phyloP scores from a whole-genome alignment of 2,888 invertebrate species.

The Mythimna loreyi region DNA sequence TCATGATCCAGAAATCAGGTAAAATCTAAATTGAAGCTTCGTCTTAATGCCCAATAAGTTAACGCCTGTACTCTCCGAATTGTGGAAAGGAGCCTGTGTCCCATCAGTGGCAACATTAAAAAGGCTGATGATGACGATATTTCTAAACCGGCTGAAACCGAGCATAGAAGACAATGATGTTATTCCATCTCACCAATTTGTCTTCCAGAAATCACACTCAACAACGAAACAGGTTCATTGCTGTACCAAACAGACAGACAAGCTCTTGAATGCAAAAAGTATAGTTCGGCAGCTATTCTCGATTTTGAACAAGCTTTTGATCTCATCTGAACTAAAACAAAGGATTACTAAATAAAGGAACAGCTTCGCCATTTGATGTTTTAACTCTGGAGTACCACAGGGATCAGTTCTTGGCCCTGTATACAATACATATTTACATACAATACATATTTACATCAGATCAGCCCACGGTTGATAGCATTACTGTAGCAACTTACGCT shows the following conservation, averaged over 20 bases:
- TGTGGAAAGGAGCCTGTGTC: too few relatives aligned
- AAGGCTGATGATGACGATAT: too few relatives aligned
- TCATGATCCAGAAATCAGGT: neutral
- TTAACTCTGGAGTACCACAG: neutral
- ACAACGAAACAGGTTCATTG: constrained; percentile 1
- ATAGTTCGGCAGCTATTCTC: neutral
- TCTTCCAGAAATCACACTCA: neutral
- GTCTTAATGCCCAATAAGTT: neutral
- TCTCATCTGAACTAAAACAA: neutral
- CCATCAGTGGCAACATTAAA: too few relatives aligned
- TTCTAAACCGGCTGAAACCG: neutral
- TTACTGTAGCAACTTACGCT: too few relatives aligned
- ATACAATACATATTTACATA: too few relatives aligned
- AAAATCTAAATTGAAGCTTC: neutral
- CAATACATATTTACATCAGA: too few relatives aligned
- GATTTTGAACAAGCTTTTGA: neutral
- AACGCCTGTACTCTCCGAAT: too few relatives aligned
- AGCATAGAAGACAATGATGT: neutral
- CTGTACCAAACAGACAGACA: neutral
- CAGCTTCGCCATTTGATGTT: neutral
- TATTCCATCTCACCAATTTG: neutral
- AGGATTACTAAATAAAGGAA: neutral
- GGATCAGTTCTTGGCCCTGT: too few relatives aligned
- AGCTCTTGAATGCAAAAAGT: too few relatives aligned
- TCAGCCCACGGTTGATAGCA: too few relatives aligned